Conservation (phyloP, 2,797 vertebrate genomes). For the Spinus pinus region DNA sequence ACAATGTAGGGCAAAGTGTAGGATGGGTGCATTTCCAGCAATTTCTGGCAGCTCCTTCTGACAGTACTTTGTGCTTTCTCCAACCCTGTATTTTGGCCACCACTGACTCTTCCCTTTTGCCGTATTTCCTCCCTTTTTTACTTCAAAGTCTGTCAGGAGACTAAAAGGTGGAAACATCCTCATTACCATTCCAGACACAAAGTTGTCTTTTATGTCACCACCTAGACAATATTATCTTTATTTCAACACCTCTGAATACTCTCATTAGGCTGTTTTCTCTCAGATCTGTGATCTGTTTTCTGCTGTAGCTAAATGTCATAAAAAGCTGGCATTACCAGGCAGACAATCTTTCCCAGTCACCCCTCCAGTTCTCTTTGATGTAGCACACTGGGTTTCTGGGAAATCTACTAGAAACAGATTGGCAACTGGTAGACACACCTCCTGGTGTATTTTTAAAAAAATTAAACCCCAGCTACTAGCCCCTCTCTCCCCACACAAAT, state of each 20-base stretch:
- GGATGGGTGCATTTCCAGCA: not conserved
- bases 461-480: not conserved
- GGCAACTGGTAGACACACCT: not conserved
- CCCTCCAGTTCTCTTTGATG: not conserved
- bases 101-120: not conserved
- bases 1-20: not conserved
- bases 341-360: not conserved
- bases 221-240: constrained; percentile 54
- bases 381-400: not conserved
- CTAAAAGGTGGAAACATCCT: constrained; percentile 13
- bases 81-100: not conserved
- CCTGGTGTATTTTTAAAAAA: not conserved
- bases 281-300: constrained; percentile 38
- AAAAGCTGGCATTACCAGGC: not conserved
- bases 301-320: constrained; percentile 13
- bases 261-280: constrained; percentile 51
- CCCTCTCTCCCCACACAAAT: not conserved
- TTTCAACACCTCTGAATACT: constrained; percentile 50
- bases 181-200: constrained; percentile 53
- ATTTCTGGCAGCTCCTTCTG: not conserved
- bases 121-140: not conserved
- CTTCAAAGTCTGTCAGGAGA: not conserved
- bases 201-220: constrained; percentile 47
- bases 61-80: not conserved
- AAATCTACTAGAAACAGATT: not conserved